Evolutionary conservation across 1,140 invertebrate genomes (phyloP), one percentile per base, ranked within the genome.

Genomic region (Steinernema feltiae): DNA sequence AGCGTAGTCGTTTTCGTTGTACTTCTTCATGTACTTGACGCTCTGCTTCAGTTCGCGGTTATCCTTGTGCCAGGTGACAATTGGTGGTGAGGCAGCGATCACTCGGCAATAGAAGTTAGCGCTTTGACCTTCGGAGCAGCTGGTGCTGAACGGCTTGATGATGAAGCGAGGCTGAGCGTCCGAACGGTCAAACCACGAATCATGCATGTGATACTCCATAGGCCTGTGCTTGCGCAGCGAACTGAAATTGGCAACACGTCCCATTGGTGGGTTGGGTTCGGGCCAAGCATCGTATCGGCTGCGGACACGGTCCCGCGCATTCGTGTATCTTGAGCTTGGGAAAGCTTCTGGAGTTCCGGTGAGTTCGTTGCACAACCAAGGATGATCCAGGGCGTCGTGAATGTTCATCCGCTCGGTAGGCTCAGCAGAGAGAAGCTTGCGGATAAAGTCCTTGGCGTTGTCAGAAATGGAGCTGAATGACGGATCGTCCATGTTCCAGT

Each of bases 11-110:
- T 97, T 94, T 41, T 93, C 94, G 32, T 91, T 89, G 86, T 98
- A 99, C 79, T 95, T 91, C 89, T 98, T 98, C 95, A 99, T 98
- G 88, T 95, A 97, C 88, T 99, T 99, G 30, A 97, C 94, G 80
- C 94, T 97, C 88, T 99, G 97, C 72, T 92, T 90, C n/a, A 99
- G 88, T 83, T 98, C 95, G 79, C 91, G 90, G 86, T 94, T 94
- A 87, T 95, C 95, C 80, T 93, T 92, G 79, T 80, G 89, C 97
- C 97, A 99, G 27, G 93, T 93, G 35, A 99, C 90, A 12, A 94
- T 95, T 1, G 96, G 93, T 27, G 94, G 91, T 27, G 95, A 94
- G 75, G 93, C 91, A 3, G 95, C 95, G 82, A 99, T 94, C 77
- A 99, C 92, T 79, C 94, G 91, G 87, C 95, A 99, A 83, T 94